Evolutionary conservation across 2,888 invertebrate genomes (phyloP), one percentile per base, ranked within the genome.

Genomic region (Girardia tigrina): DNA sequence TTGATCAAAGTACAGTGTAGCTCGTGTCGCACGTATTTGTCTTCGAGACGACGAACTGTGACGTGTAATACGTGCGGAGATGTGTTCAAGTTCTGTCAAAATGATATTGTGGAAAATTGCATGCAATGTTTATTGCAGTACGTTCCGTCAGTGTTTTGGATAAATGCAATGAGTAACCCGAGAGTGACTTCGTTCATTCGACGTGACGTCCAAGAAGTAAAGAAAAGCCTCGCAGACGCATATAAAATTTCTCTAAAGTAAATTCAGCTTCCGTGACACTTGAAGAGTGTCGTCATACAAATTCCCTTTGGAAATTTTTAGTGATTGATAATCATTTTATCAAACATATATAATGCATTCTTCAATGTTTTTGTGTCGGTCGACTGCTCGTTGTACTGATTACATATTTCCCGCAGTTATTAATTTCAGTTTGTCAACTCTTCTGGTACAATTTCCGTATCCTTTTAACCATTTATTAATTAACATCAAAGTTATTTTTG

Each of bases 1-100:
- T 26, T 73, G 26, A 29, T 73, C 12, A 73, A 73, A 29, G 73
- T 73, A 70, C 28, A 29, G 23, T 73, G 73, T 36, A 29, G 73
- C n/a, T 14, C 8, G 4, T 73, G 73, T 56, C 23, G 6, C n/a
- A 56, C 56, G 4, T 56, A 56, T n/a, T n/a, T 56, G 4, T 12
- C 56, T 4, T 12, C 56, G 6, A 56, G 23, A 56, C 56, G 56
- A 56, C n/a, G 56, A 56, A 12, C 56, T 6, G 56, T 56, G 2
- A 56, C 56, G 6, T 56, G 56, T 56, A 2, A 4, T 6, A 56
- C 56, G 2, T 56, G 56, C n/a, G 56, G 8, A 8, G 56, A 56
- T 56, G 56, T 56, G 4, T 56, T 12, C 23, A 56, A 56, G 23
- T 56, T 56, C 23, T 56, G 56, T 56, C 56, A 56, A 56, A 56